Evolutionary conservation across 2,113 vertebrate species (phyloP).

Genomic region (Elgaria multicarinata): DNA sequence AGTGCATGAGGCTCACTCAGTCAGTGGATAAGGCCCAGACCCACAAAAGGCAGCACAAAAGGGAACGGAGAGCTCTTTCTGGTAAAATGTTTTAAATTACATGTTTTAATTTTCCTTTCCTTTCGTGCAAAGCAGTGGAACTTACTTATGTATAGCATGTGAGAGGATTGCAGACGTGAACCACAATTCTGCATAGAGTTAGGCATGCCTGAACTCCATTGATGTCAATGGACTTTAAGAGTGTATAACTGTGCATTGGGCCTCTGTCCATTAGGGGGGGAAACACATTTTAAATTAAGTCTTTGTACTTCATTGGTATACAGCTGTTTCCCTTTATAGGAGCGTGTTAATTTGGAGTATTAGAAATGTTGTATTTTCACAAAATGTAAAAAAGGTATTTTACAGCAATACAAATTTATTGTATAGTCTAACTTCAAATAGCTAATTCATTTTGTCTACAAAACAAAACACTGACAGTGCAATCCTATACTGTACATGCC

Average conservation of each 20-base stretch:
- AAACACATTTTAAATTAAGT: not conserved
- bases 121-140: not conserved
- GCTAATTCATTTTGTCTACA: not conserved
- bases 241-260: not conserved
- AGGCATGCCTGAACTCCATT: not conserved
- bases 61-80: not conserved
- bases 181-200: not conserved
- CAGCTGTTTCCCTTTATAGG: not conserved
- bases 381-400: not conserved
- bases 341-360: not conserved
- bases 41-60: not conserved
- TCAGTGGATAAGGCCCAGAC: not conserved
- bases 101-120: not conserved
- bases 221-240: not conserved
- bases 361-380: not conserved
- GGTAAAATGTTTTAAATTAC: slow-evolving; percentile 5
- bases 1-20: not conserved
- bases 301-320: not conserved
- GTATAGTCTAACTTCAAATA: not conserved
- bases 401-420: not conserved
- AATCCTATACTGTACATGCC: not conserved
- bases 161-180: not conserved
- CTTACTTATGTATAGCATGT: not conserved
- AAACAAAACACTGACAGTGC: not conserved
- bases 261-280: not conserved